phyloP scores from a whole-genome alignment of 2,113 vertebrate genomes.

The Toxotes jaculatrix region DNA sequence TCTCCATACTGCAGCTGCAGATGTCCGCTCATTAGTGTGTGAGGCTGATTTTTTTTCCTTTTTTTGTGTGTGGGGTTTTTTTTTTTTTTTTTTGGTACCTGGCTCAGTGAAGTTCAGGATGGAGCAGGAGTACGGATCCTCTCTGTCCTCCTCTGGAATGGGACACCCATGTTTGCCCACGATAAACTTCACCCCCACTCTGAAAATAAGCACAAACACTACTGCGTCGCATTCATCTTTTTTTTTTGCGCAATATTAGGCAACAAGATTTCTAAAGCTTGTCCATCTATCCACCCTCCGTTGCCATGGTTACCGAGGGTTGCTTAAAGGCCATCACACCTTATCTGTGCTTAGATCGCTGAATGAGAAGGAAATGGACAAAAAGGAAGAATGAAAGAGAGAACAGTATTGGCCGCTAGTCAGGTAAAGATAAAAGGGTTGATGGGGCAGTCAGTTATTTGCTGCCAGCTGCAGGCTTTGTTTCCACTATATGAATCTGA shows the following conservation, averaged over 20 bases:
- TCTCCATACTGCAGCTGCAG: background rate
- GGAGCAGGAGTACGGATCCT: constrained; percentile 95
- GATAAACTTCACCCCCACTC: constrained; percentile 97
- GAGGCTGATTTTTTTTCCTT: background rate
- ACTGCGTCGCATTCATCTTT: background rate
- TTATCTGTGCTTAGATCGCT: constrained; percentile 63
- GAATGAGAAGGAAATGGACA: constrained; percentile 66
- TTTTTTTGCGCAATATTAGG: constrained; percentile 33
- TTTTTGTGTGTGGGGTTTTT: too few relatives aligned
- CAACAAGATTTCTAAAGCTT: constrained; percentile 61
- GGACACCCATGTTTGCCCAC: constrained; percentile 91
- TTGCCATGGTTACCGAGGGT: constrained; percentile 76
- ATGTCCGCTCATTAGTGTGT: background rate
- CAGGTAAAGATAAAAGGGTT: constrained; percentile 54
- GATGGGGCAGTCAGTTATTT: constrained; percentile 35
- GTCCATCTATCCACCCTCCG: constrained; percentile 63
- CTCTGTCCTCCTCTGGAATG: constrained; percentile 94
- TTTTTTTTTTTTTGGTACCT: constrained; percentile 78
- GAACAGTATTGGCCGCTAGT: constrained; percentile 53
- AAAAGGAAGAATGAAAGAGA: constrained; percentile 46
- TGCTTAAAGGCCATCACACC: constrained; percentile 74
- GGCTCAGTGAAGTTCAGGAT: constrained; percentile 93
- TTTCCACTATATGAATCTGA: constrained; percentile 33
- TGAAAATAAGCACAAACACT: constrained; percentile 72
- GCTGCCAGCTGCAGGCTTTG: constrained; percentile 43